Evolutionary conservation across 1,140 invertebrate species (phyloP).

Genomic region (Nephotettix cincticeps): DNA sequence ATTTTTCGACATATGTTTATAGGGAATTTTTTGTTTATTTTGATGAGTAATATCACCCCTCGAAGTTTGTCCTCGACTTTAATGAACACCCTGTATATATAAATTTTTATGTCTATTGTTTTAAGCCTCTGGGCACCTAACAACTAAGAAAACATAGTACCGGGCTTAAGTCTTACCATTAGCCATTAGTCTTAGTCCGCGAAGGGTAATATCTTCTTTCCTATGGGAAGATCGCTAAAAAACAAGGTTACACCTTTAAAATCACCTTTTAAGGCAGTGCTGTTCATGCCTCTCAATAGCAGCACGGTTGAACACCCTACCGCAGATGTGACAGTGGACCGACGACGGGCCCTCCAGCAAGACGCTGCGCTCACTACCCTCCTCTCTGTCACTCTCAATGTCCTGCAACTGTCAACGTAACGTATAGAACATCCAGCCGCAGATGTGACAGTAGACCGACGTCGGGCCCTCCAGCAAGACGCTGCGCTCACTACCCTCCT

Average conservation of each 20-base stretch:
- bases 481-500: background rate
- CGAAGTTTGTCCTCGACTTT: no score
- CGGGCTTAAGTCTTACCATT: no score
- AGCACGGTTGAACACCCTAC: constrained; percentile 67
- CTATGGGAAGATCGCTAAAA: background rate
- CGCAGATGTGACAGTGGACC: constrained; percentile 55
- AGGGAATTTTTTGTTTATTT: no score
- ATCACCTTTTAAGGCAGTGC: constrained; percentile 76
- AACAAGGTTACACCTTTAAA: no score
- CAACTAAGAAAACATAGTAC: no score
- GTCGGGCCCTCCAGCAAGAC: background rate
- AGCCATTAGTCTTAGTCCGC: no score
- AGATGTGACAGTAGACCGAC: constrained; percentile 49
- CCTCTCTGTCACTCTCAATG: background rate
- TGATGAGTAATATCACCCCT: no score
- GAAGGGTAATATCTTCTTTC: no score
- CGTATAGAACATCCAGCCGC: constrained; percentile 71
- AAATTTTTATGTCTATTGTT: no score
- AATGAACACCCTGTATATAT: no score
- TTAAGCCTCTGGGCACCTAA: no score
- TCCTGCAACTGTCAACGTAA: constrained; percentile 6
- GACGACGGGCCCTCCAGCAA: background rate
- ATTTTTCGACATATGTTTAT: no score
- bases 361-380: background rate
- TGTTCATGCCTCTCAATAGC: constrained; percentile 75